Base-by-base conservation (phyloP, 2,888 invertebrate genomes). In the Halictus quadricinctus region DNA sequence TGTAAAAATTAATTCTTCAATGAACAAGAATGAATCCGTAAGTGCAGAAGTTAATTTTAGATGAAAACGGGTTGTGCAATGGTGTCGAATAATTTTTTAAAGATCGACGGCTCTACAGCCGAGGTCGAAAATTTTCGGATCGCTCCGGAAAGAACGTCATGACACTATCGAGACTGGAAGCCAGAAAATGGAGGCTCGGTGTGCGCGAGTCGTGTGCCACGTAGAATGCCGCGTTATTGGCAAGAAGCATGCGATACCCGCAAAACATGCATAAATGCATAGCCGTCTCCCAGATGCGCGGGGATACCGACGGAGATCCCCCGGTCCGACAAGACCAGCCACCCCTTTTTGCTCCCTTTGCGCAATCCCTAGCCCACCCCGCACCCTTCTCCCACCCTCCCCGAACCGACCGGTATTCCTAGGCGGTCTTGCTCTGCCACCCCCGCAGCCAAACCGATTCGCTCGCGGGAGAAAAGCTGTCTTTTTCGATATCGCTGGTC, bases 191-290 rank as follows among this genome's bases (percentile, higher is more conserved):
- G 90, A 77, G 90, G 86, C 70, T 77, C 81, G 69, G 83, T 80
- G 83, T 64, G 79, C 86, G 75, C 80, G 87, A 80, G 85, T 82
- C 84, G 82, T 88, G 81, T 78, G 89, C 88, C 89, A 88, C 90
- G 90, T 88, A 89, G 88, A 92, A 91, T 89, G 90, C 86, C 87
- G 89, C 91, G 93, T 93, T 93, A 93, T 93, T 93, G 93, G 93
- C 93, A 93, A 93, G 93, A 92, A 93, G 91, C 93, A 93, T 93
- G 93, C 93, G 93, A 93, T 93, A 93, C 92, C 92, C 90, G 91
- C 91, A 88, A 93, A 92, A 92, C 93, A 93, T 93, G 92, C 93
- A 93, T 93, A 93, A 93, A 93, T 93, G 93, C 93, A 93, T 93
- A 92, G 89, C 93, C 91, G 91, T 90, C 90, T 90, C 91, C 85